Evolutionary conservation across 2,888 invertebrate species (phyloP).

Genomic region (Melanophora roralis): DNA sequence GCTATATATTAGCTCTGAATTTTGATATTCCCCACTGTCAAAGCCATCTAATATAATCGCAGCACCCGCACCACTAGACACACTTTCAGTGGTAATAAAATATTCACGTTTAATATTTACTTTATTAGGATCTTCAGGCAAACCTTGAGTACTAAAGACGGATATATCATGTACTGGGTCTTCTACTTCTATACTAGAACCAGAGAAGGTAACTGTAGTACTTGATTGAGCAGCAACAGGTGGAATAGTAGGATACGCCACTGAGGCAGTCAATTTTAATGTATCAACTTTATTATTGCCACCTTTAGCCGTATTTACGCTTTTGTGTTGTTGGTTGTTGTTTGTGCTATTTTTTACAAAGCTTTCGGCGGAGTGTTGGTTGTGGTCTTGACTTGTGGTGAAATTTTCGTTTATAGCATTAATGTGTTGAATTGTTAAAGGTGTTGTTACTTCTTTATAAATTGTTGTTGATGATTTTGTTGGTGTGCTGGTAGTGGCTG

Average conservation of each 20-base stretch:
- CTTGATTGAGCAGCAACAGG: conserved; percentile 16
- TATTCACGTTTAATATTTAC: conserved; percentile 73
- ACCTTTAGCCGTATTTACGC: conserved; percentile 48
- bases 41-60: conserved; percentile 25
- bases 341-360: conserved; percentile 36
- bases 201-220: neutral
- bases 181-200: conserved; percentile 43
- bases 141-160: conserved; percentile 76
- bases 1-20: conserved; percentile 61
- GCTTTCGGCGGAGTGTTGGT: conserved; percentile 51
- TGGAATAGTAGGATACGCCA: conserved; percentile 66
- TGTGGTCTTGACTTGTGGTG: conserved; percentile 1
- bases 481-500: conserved; percentile 48
- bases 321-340: conserved; percentile 38
- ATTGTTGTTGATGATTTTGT: conserved; percentile 45
- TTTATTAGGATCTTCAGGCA: conserved; percentile 71
- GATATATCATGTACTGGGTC: conserved; percentile 63
- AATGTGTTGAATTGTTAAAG: neutral
- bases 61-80: neutral
- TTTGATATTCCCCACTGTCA: conserved; percentile 51
- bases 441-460: conserved; percentile 10
- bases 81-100: conserved; percentile 68
- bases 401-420: conserved; percentile 37
- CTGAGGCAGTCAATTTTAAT: conserved; percentile 72
- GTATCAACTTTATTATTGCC: conserved; percentile 68